Percentiles rank a stretch among this genome's conserved stretches.
Evolutionary conservation across 1,140 invertebrate genomes (phyloP).

Genomic region (Bombus polaris): DNA sequence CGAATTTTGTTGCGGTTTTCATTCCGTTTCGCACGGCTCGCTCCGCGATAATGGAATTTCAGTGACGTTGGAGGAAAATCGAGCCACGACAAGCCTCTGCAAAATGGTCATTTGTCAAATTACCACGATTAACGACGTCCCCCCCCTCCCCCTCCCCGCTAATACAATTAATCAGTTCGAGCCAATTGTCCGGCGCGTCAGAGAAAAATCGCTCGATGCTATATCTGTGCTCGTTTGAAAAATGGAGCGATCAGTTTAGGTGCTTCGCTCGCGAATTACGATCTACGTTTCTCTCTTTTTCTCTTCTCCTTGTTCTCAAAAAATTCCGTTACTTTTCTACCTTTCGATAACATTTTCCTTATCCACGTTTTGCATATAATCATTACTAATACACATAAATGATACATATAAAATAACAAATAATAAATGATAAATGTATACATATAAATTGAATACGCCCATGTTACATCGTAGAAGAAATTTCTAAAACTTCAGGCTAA

Average conservation of each 20-base stretch:
- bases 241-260: neutral
- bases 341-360: too few relatives aligned
- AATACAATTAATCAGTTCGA: neutral
- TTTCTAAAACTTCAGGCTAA: too few relatives aligned
- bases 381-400: too few relatives aligned
- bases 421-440: too few relatives aligned
- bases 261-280: neutral
- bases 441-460: too few relatives aligned
- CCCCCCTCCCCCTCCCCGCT: neutral
- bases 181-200: neutral
- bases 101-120: constrained; percentile 13
- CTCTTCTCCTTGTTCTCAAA: neutral
- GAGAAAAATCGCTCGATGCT: neutral
- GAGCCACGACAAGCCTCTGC: neutral
- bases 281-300: neutral
- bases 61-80: neutral
- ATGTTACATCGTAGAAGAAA: too few relatives aligned
- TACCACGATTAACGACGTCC: neutral
- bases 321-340: neutral
- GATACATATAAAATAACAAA: too few relatives aligned
- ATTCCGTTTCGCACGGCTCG: neutral
- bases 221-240: neutral
- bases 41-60: neutral
- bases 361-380: too few relatives aligned
- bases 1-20: constrained; percentile 14